A percentile compares a stretch with the other conserved stretches of the same genome.
phyloP scores from a whole-genome alignment of 2,113 vertebrate genomes.

The Paedocypris sp. region DNA sequence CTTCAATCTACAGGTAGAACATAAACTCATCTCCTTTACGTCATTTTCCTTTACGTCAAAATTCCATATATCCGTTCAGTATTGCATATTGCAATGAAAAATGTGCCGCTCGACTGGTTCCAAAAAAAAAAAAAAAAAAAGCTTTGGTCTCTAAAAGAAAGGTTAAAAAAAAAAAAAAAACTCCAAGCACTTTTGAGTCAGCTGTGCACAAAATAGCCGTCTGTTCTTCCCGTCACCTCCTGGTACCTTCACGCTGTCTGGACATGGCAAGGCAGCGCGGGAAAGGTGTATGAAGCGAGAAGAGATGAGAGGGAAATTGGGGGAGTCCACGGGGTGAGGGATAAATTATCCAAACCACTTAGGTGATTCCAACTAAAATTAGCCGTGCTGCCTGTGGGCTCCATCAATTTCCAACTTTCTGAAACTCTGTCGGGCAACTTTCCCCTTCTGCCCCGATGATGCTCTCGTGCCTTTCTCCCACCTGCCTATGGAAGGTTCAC shows the following conservation, averaged over 20 bases:
- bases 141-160: slow-evolving; percentile 37
- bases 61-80: too few species aligned
- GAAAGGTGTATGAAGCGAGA: slow-evolving; percentile 18
- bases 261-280: slow-evolving; percentile 48
- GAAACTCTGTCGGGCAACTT: slow-evolving; percentile 61
- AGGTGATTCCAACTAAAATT: slow-evolving; percentile 68
- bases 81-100: too few species aligned
- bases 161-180: slow-evolving; percentile 54
- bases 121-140: slow-evolving; percentile 5
- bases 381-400: slow-evolving; percentile 58
- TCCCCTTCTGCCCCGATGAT: slow-evolving; percentile 43
- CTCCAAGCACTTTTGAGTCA: slow-evolving; percentile 49
- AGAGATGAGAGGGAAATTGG: slow-evolving; percentile 11
- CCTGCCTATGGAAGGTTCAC: slow-evolving; percentile 30
- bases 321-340: slow-evolving; percentile 43
- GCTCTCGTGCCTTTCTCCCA: slow-evolving; percentile 34
- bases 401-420: slow-evolving; percentile 59
- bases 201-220: slow-evolving; percentile 67
- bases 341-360: slow-evolving; percentile 68
- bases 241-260: slow-evolving; percentile 60
- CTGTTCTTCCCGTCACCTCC: slow-evolving; percentile 59
- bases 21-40: too few species aligned
- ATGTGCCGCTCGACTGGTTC: neutral
- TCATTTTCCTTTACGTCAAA: too few species aligned
- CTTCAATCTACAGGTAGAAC: too few species aligned